phyloP scores from a whole-genome alignment of 2,888 invertebrate species.

The Scaptomyza tumidula region DNA sequence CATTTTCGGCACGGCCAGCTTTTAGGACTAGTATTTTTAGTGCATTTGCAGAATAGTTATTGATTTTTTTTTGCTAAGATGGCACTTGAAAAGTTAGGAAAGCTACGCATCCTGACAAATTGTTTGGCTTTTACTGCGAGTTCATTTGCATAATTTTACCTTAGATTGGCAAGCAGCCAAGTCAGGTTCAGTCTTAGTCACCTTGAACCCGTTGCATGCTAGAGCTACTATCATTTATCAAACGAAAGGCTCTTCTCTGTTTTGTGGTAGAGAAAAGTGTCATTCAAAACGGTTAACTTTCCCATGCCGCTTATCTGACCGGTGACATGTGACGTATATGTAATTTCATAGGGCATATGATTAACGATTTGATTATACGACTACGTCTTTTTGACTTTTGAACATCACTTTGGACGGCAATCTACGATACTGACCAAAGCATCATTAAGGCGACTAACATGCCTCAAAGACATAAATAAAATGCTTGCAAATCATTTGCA shows the following conservation, averaged over 20 bases:
- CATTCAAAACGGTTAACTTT: slow-evolving; percentile 45
- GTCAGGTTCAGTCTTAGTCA: slow-evolving; percentile 50
- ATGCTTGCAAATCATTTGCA: neutral
- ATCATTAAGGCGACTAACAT: neutral
- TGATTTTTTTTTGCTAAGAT: slow-evolving; percentile 55
- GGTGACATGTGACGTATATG: slow-evolving; percentile 77
- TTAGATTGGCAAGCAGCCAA: slow-evolving; percentile 36
- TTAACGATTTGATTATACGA: slow-evolving; percentile 61
- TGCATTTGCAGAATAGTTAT: slow-evolving; percentile 53
- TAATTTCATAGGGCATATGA: slow-evolving; percentile 67
- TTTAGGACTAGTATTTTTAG: slow-evolving; percentile 63
- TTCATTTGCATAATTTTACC: slow-evolving; percentile 71
- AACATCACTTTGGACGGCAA: slow-evolving; percentile 3
- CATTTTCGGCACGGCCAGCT: slow-evolving; percentile 36
- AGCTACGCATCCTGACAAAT: slow-evolving; percentile 62
- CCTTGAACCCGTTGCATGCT: slow-evolving; percentile 63
- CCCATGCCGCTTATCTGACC: slow-evolving; percentile 65
- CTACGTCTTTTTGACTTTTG: slow-evolving; percentile 3
- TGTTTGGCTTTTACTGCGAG: slow-evolving; percentile 37
- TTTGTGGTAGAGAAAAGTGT: slow-evolving; percentile 16
- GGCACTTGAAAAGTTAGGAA: no score
- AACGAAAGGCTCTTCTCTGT: slow-evolving; percentile 55
- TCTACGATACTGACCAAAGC: neutral
- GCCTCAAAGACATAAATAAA: neutral
- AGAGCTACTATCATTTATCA: slow-evolving; percentile 63